Conservation (phyloP, 2,888 invertebrate species). For the Troides helena region DNA sequence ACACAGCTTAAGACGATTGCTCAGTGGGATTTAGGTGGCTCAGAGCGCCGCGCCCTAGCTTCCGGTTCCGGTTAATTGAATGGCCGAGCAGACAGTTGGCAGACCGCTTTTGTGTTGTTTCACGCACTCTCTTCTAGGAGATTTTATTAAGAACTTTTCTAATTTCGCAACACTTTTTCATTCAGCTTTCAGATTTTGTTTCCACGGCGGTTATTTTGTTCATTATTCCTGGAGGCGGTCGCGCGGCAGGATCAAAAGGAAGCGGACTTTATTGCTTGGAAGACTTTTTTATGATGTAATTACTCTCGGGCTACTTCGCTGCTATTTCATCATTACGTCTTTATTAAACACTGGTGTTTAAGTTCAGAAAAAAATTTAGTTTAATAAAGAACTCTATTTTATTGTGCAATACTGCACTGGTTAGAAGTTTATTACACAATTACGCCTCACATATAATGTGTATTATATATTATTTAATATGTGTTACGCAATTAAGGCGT, state of each 20-base stretch:
- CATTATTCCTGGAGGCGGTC: constrained; percentile 10
- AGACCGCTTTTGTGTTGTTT: constrained; percentile 9
- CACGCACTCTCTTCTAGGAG: constrained; percentile 3
- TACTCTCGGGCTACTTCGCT: neutral
- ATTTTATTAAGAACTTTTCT: neutral
- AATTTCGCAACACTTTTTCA: constrained; percentile 6
- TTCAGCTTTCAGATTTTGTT: constrained; percentile 9
- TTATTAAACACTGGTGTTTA: constrained; percentile 1
- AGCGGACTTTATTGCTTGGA: neutral
- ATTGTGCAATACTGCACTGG: no score
- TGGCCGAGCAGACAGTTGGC: neutral
- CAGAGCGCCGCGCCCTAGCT: constrained; percentile 4
- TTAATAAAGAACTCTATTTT: no score
- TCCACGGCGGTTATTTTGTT: constrained; percentile 11
- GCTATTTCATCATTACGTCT: neutral
- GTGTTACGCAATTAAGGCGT: no score
- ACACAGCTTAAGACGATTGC: constrained; percentile 8
- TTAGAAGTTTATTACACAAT: no score
- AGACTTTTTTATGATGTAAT: neutral
- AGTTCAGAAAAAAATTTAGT: neutral
- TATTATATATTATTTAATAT: no score
- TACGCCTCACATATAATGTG: no score
- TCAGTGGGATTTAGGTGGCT: constrained; percentile 17
- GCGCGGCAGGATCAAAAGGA: neutral
- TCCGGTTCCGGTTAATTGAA: constrained; percentile 27